These are phyloP conservation scores for Urosaurus nigricauda DNA, from an alignment of 2,797 vertebrate genomes.

Conservation along the genomic window DNA sequence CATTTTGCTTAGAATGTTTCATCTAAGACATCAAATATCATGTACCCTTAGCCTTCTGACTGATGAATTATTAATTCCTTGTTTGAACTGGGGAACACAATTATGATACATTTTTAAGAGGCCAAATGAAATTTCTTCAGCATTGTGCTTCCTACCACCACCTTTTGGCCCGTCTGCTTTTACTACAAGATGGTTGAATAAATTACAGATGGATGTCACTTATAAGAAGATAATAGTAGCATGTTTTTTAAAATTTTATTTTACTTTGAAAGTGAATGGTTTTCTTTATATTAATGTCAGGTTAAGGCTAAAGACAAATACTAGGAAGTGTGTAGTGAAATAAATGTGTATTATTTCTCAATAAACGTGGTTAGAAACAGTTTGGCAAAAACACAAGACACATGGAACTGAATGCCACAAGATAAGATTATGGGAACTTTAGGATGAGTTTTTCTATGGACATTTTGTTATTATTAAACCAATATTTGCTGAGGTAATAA, in stretches of 20 bases:
- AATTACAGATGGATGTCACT: conserved; percentile 28
- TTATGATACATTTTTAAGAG: conserved; percentile 68
- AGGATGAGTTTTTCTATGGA: background rate
- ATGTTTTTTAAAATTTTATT: too few species aligned
- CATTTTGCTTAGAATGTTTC: conserved; percentile 60
- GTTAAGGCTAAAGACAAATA: background rate
- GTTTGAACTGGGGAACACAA: conserved; percentile 60
- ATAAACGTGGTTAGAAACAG: background rate
- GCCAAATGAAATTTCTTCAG: conserved; percentile 59
- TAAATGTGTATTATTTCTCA: background rate
- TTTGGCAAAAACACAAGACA: background rate
- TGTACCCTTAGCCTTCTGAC: conserved; percentile 59
- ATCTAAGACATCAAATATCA: conserved; percentile 73
- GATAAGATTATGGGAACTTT: too few species aligned
- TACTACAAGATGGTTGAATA: conserved; percentile 32
- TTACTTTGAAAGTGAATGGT: background rate
- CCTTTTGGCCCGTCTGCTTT: background rate
- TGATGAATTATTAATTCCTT: conserved; percentile 65
- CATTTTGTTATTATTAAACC: background rate
- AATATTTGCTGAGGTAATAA: background rate
- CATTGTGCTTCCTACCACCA: background rate
- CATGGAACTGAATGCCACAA: background rate
- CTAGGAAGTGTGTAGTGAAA: background rate
- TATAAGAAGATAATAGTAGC: background rate
- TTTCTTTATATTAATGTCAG: background rate